A percentile compares a stretch with the other conserved stretches of the same genome.
Evolutionary conservation across 2,113 vertebrate genomes (phyloP).

Genomic region (Tichodroma muraria): DNA sequence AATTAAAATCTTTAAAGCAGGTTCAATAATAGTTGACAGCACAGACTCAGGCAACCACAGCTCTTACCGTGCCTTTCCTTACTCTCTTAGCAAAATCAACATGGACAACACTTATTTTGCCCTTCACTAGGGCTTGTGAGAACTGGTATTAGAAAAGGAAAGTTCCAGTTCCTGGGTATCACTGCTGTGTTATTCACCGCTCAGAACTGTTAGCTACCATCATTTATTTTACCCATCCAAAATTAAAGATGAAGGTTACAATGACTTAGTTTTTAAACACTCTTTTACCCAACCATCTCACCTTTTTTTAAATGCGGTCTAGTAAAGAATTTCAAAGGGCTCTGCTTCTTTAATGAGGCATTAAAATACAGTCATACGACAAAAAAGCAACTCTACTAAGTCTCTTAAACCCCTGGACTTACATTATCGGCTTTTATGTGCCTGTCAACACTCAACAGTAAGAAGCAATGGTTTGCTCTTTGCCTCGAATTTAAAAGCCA

Average conservation of each 20-base stretch:
- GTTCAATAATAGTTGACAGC: background rate
- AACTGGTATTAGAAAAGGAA: background rate
- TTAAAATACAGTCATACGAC: slow-evolving; percentile 78
- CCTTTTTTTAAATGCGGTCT: slow-evolving; percentile 28
- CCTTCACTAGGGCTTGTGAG: background rate
- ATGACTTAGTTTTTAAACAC: slow-evolving; percentile 1
- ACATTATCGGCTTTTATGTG: slow-evolving; percentile 87
- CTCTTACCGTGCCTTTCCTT: background rate
- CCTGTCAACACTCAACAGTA: slow-evolving; percentile 80
- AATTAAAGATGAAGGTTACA: slow-evolving; percentile 31
- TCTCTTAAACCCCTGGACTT: slow-evolving; percentile 76
- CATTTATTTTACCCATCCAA: background rate
- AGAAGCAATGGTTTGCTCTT: slow-evolving; percentile 65
- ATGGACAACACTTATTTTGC: background rate
- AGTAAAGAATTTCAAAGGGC: slow-evolving; percentile 66
- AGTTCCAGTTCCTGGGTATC: background rate
- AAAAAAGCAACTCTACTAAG: slow-evolving; percentile 72
- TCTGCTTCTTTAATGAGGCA: slow-evolving; percentile 64
- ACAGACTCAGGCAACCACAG: background rate
- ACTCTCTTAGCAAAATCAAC: background rate
- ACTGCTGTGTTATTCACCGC: background rate
- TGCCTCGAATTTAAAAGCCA: slow-evolving; percentile 66
- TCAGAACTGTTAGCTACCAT: background rate
- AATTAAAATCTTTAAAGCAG: background rate
- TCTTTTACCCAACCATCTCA: slow-evolving; percentile 29